Evolutionary conservation across 92 coral and sea anemone genomes (phyloP), one percentile per base, ranked within the genome.

Genomic region (Meandrina meandrites): DNA sequence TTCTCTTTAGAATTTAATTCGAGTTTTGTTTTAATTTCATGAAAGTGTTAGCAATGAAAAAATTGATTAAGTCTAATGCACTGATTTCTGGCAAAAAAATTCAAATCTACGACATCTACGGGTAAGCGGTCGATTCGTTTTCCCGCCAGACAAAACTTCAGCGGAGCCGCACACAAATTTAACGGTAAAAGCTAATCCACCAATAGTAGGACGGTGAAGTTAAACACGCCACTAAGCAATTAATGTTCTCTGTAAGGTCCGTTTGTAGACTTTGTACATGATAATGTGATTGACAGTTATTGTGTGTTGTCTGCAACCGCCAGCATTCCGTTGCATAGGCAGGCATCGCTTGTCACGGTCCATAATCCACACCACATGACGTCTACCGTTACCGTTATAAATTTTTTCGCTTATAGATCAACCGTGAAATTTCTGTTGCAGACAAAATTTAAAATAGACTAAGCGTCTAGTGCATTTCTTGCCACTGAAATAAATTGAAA

Each of bases 321-420:
- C 42, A 70, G 45, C 11, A 70, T 70, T 70, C 76, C 76, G 76
- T 32, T 70, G 21, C 76, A 40, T 40, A 40, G 35, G 9, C n/a
- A 58, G 51, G 19, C 32, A 30, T 34, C 70, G 32, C 30, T 36
- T 24, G 70, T 22, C 45, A 53, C 40, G 57, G 32, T 42, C 32
- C 21, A 22, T 19, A 12, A 35, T 27, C 17, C 78, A 73, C 47
- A 22, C 51, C 78, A 36, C 51, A 37, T 17, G 78, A 34, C 48
- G 78, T 73, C 78, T 15, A 1, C 15, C 27, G n/a, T 17, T 18
- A 27, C 84, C 84, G 84, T 81, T 66, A n/a, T n/a, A 81, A 50
- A 21, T 14, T 53, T 31, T 78, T 31, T 12, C 56, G 22, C 16
- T 78, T 16, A n/a, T 12, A 75, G 28, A 14, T 75, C 54, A 75